Evolutionary conservation across 2,888 invertebrate species (phyloP), one percentile per base, ranked within the genome.

Genomic region (Calameuta pallipes): DNA sequence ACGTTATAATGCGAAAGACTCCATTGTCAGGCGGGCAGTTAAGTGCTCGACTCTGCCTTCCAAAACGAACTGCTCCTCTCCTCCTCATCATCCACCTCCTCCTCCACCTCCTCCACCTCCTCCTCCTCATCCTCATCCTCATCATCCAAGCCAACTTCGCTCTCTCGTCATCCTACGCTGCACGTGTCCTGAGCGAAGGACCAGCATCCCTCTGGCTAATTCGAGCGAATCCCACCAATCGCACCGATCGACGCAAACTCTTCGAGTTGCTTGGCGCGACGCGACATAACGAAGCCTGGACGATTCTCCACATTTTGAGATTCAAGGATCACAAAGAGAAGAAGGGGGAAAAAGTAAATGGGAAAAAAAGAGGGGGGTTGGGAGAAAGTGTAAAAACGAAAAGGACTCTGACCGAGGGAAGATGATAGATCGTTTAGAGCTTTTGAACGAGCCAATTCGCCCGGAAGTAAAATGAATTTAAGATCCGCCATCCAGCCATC

Each of bases 401-500:
- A 78, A 69, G 74, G 36, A 30, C 33, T n/a, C 33, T 70, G 70
- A 70, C 70, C 33, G 30, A 76, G 75, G 74, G 76, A 69, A 74
- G 87, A 89, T 90, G 89, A 90, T 90, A 88, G 90, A 91, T 91
- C 90, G 89, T 85, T 85, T 81, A 82, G 87, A 87, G 85, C 89
- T 89, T 91, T 91, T 91, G 91, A 90, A 80, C 83, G 83, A 78
- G 82, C 83, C 82, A 85, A 84, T 86, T 90, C 90, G 89, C 83
- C 88, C 89, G 89, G 88, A 89, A 91, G 87, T 88, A 90, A 90
- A 89, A 82, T 85, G 88, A 89, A 91, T 91, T 91, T 89, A 90
- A 90, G 89, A 89, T 89, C 87, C 70, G 70, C 37, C 13, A 37
- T 11, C 37, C 36, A 35, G 11, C 36, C 34, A 35, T 2, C 31